These are phyloP conservation scores for Florisuga fusca DNA, from an alignment of 2,797 vertebrate genomes.

Conservation along the genomic window DNA sequence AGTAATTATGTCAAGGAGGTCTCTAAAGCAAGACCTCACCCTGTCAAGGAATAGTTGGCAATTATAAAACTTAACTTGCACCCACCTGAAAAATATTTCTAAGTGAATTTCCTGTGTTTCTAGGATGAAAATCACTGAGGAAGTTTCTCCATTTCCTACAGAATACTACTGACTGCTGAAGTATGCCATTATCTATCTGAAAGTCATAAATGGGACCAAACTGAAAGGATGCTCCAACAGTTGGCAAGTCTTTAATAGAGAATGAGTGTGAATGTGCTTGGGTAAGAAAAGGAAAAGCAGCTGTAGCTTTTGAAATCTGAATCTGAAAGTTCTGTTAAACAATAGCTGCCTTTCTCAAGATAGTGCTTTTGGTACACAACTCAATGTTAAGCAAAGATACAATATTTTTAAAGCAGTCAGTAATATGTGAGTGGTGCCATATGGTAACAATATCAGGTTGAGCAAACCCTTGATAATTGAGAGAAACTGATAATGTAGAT, in stretches of 20 bases:
- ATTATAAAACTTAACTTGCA: conserved; percentile 24
- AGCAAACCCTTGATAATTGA: not conserved
- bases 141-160: not conserved
- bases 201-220: conserved; percentile 13
- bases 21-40: not conserved
- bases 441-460: not conserved
- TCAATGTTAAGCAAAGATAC: not conserved
- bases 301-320: not conserved
- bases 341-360: not conserved
- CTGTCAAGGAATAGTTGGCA: not conserved
- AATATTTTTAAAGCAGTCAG: not conserved
- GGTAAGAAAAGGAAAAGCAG: conserved; percentile 31
- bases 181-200: not conserved
- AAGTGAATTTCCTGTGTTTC: not conserved
- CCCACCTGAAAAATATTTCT: not conserved
- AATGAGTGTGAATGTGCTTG: not conserved
- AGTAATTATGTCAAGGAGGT: not conserved
- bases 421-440: not conserved
- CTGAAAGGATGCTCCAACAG: not conserved
- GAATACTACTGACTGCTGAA: not conserved
- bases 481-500: not conserved
- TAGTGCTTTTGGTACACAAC: not conserved
- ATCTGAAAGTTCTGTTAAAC: conserved; percentile 10
- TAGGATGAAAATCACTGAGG: not conserved
- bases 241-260: conserved; percentile 10